Evolutionary conservation across 2,113 vertebrate species (phyloP).

Genomic region (Lonchura striata): DNA sequence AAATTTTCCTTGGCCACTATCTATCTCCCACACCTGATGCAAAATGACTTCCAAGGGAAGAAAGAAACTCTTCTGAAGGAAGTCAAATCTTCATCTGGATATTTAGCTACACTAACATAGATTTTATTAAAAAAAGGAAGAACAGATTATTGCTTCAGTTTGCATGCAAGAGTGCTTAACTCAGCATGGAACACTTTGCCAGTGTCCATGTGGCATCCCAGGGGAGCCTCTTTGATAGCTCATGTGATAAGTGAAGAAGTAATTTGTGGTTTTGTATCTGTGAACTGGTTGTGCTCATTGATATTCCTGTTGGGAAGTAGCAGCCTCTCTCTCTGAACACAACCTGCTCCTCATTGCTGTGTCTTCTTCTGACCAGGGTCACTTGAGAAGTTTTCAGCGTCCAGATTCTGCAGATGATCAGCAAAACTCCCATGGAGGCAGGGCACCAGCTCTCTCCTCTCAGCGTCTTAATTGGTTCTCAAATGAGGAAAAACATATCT

Average conservation of each 20-base stretch:
- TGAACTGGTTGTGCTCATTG: neutral
- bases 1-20: neutral
- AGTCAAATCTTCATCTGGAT: neutral
- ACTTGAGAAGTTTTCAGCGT: neutral
- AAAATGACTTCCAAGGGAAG: neutral
- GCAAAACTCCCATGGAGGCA: neutral
- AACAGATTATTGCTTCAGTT: neutral
- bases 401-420: neutral
- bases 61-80: neutral
- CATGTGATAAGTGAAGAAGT: neutral
- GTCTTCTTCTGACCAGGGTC: neutral
- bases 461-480: accelerated
- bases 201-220: neutral
- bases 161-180: neutral
- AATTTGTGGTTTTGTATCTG: neutral
- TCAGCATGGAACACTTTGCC: neutral
- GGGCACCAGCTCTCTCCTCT: neutral
- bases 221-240: neutral
- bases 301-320: neutral
- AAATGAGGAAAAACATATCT: neutral
- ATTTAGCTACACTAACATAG: neutral
- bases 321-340: neutral
- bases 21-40: neutral
- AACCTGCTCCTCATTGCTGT: neutral
- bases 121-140: neutral